phyloP scores from a whole-genome alignment of 2,888 invertebrate genomes.

The Lacanobia oleracea region DNA sequence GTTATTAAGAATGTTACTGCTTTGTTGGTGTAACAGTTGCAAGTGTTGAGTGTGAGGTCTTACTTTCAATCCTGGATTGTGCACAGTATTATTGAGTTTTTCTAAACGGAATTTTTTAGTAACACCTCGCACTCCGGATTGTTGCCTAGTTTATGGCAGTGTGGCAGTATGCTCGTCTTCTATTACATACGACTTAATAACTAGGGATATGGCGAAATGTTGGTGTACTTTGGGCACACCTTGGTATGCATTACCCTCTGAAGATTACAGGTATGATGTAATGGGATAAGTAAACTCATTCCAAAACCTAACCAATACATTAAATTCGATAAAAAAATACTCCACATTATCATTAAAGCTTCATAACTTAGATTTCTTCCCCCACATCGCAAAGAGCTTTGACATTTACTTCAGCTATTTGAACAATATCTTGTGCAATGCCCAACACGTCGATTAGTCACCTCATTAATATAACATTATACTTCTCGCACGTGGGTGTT shows the following conservation, averaged over 20 bases:
- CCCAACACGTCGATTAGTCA: conserved; percentile 43
- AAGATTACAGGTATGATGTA: background rate
- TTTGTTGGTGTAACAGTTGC: background rate
- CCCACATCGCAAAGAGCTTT: conserved; percentile 10
- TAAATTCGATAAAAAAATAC: background rate
- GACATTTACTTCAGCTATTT: conserved; percentile 32
- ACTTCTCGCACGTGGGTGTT: conserved; percentile 38
- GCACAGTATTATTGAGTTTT: background rate
- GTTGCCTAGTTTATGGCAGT: background rate
- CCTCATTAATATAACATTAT: conserved; percentile 51
- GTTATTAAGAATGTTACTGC: too few species aligned
- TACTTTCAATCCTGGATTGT: background rate
- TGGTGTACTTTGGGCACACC: background rate
- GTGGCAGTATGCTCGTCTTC: background rate
- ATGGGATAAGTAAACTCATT: background rate
- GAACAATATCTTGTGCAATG: conserved; percentile 50
- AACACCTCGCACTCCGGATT: accelerated
- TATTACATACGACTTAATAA: background rate
- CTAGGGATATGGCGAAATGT: background rate
- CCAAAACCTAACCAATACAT: background rate
- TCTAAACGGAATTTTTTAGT: background rate
- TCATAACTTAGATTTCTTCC: conserved; percentile 10
- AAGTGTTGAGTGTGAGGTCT: background rate
- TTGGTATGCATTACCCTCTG: too few species aligned
- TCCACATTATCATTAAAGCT: background rate